These are phyloP conservation scores for Caenorhabditis inopinata DNA, from an alignment of 1,140 invertebrate species.

Conservation along the genomic window DNA sequence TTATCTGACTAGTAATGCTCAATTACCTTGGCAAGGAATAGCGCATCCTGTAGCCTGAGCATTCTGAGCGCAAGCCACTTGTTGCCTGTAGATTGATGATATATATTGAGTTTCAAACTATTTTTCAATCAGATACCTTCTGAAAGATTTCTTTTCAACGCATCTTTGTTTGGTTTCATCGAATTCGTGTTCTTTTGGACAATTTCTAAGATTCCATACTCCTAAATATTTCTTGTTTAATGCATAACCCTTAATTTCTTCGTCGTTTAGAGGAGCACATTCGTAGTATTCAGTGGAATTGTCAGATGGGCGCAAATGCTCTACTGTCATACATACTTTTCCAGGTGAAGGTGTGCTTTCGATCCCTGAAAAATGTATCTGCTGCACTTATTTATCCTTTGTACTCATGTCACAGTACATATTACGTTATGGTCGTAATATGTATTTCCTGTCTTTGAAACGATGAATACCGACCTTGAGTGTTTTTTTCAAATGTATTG, in stretches of 20 bases:
- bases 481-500: background rate
- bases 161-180: slow-evolving; percentile 57
- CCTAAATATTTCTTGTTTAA: slow-evolving; percentile 51
- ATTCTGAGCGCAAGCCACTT: slow-evolving; percentile 50
- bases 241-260: slow-evolving; percentile 49
- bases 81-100: slow-evolving; percentile 52
- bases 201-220: slow-evolving; percentile 53
- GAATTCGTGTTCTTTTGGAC: slow-evolving; percentile 50
- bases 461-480: slow-evolving; percentile 7
- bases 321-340: slow-evolving; percentile 57
- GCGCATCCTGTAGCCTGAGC: slow-evolving; percentile 45
- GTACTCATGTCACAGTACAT: background rate
- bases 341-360: slow-evolving; percentile 32
- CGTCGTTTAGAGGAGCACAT: slow-evolving; percentile 54
- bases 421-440: slow-evolving; percentile 7
- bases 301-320: slow-evolving; percentile 46
- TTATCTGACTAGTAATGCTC: background rate
- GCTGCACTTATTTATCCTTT: background rate
- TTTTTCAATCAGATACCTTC: background rate
- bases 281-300: slow-evolving; percentile 51
- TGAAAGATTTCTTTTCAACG: slow-evolving; percentile 55
- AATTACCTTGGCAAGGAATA: slow-evolving; percentile 43
- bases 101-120: background rate
- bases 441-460: too few relatives aligned
- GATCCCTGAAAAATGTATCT: background rate